Evolutionary conservation across 2,797 vertebrate species (phyloP).

Genomic region (Falco berigora): DNA sequence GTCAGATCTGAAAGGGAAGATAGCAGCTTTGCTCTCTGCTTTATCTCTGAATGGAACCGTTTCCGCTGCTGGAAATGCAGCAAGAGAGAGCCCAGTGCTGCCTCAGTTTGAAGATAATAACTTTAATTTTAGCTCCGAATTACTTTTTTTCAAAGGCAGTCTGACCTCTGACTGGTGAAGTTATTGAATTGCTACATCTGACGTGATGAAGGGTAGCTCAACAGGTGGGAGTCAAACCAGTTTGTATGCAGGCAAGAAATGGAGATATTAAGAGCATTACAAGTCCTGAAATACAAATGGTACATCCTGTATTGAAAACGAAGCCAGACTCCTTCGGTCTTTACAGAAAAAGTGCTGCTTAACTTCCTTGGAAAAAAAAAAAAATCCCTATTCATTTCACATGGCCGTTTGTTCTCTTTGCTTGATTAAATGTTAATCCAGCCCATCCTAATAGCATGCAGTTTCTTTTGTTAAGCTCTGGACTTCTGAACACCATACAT

Average conservation of each 20-base stretch:
- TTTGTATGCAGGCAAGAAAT: conserved; percentile 31
- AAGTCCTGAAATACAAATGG: not conserved
- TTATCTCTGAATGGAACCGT: conserved; percentile 68
- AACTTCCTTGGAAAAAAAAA: not conserved
- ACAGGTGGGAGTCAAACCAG: conserved; percentile 45
- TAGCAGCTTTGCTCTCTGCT: conserved; percentile 26
- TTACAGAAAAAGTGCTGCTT: not conserved
- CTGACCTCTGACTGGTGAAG: conserved; percentile 76
- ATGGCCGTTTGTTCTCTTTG: not conserved
- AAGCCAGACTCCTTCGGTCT: not conserved
- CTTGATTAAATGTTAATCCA: not conserved
- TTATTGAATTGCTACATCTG: conserved; percentile 74
- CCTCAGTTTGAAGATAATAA: conserved; percentile 76
- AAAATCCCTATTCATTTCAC: not conserved
- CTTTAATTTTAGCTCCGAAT: conserved; percentile 77
- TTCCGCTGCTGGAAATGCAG: conserved; percentile 17
- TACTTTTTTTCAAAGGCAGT: conserved; percentile 76
- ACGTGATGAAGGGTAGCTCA: conserved; percentile 61
- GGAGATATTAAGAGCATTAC: conserved; percentile 59
- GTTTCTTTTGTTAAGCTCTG: not conserved
- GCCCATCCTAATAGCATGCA: not conserved
- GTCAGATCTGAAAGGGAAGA: conserved; percentile 35
- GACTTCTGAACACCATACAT: not conserved
- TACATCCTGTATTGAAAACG: not conserved
- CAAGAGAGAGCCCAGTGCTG: not conserved